Conservation (phyloP, 2,113 vertebrate genomes). For the Callorhinus ursinus region DNA sequence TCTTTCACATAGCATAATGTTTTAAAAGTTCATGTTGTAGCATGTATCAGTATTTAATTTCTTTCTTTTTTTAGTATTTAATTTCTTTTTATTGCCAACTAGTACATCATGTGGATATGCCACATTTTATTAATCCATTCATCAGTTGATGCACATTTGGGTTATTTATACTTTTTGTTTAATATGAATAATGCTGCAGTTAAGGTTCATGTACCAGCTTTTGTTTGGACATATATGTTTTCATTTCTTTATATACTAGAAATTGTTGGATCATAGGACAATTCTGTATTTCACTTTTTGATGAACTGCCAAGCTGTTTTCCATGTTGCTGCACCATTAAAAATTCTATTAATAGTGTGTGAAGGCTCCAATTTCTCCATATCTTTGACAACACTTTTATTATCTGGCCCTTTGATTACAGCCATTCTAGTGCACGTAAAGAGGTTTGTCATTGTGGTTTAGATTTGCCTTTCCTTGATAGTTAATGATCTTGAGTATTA, state of each 20-base stretch:
- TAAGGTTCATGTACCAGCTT: neutral
- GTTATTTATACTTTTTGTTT: neutral
- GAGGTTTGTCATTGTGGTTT: neutral
- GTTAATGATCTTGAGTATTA: neutral
- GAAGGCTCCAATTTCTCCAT: neutral
- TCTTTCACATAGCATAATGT: neutral
- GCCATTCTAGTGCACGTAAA: neutral
- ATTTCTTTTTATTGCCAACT: neutral
- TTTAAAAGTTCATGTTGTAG: neutral
- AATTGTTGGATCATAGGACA: neutral
- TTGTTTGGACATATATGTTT: neutral
- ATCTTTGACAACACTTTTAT: neutral
- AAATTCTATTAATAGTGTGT: neutral
- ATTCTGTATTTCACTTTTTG: constrained; percentile 6
- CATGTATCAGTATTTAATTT: neutral
- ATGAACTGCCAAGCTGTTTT: neutral
- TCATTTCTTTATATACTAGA: neutral
- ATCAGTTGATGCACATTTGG: neutral
- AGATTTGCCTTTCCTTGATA: neutral
- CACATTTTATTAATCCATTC: neutral
- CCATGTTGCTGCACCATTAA: neutral
- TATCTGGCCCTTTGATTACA: neutral
- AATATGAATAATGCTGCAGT: neutral
- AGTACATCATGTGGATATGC: neutral
- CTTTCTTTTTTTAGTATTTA: neutral